phyloP scores from a whole-genome alignment of 1,140 invertebrate species.

The Ceratitis capitata region DNA sequence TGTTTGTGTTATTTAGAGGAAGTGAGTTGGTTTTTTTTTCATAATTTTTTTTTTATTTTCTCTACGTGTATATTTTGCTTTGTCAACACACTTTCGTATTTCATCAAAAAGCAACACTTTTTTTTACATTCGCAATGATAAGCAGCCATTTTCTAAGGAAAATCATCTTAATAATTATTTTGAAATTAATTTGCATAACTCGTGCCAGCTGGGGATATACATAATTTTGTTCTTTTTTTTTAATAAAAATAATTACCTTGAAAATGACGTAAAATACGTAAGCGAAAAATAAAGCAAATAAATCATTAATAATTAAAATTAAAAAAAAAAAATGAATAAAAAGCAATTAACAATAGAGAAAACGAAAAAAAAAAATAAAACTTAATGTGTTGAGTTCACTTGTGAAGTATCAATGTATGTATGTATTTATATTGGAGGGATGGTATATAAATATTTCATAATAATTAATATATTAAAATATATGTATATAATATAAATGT shows the following conservation, averaged over 20 bases:
- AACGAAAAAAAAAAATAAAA: background rate
- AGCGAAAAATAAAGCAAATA: background rate
- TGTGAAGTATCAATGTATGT: background rate
- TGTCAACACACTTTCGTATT: background rate
- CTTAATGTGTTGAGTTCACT: background rate
- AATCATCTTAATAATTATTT: background rate
- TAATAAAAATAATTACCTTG: background rate
- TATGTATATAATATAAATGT: too few species aligned
- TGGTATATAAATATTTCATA: too few species aligned
- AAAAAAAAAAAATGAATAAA: background rate
- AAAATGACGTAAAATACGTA: constrained; percentile 1
- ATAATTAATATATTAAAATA: too few species aligned
- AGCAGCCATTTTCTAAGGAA: background rate
- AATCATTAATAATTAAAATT: background rate
- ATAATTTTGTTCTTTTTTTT: constrained; percentile 40
- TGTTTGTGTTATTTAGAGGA: background rate
- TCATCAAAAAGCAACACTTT: background rate
- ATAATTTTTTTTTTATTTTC: background rate
- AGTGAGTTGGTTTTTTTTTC: background rate
- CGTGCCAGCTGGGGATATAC: constrained; percentile 71
- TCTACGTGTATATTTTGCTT: constrained; percentile 1
- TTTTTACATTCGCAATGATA: background rate
- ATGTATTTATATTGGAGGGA: too few species aligned
- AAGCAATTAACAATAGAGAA: background rate
- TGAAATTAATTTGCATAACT: constrained; percentile 54